phyloP scores from a whole-genome alignment of 2,797 vertebrate species.

The Alcedo quadribrachys region DNA sequence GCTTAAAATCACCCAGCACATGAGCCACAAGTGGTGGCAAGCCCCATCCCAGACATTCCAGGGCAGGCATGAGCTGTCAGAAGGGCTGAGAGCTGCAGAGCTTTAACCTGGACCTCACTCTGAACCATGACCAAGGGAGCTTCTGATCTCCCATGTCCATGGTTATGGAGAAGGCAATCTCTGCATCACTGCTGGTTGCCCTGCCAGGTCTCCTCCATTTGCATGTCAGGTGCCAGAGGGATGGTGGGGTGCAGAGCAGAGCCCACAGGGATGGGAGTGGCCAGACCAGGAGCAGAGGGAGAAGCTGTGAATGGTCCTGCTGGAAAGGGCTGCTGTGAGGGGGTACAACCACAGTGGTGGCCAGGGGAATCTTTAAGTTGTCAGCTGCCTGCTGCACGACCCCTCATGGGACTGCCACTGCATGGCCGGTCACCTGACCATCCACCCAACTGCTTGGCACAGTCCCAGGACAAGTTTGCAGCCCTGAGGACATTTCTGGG shows the following conservation, averaged over 20 bases:
- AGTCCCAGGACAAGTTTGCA: neutral
- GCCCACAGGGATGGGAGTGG: neutral
- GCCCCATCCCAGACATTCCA: fast-evolving
- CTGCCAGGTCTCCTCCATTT: neutral
- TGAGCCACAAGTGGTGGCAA: fast-evolving
- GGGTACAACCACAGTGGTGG: fast-evolving
- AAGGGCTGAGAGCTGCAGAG: neutral
- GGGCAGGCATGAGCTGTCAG: neutral
- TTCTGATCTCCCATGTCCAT: neutral
- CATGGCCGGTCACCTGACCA: fast-evolving
- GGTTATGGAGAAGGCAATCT: neutral
- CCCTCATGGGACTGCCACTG: fast-evolving
- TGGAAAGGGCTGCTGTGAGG: neutral
- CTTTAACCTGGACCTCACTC: neutral
- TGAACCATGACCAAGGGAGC: neutral
- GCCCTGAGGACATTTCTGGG: fast-evolving
- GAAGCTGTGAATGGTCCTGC: neutral
- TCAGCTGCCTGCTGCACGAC: neutral
- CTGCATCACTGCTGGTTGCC: fast-evolving
- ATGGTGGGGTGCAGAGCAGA: neutral
- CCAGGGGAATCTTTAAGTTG: neutral
- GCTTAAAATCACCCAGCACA: neutral
- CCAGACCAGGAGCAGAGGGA: neutral
- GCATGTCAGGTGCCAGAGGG: fast-evolving
- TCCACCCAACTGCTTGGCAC: neutral